phyloP scores from a whole-genome alignment of 2,797 vertebrate species.

The Ficedula albicollis region DNA sequence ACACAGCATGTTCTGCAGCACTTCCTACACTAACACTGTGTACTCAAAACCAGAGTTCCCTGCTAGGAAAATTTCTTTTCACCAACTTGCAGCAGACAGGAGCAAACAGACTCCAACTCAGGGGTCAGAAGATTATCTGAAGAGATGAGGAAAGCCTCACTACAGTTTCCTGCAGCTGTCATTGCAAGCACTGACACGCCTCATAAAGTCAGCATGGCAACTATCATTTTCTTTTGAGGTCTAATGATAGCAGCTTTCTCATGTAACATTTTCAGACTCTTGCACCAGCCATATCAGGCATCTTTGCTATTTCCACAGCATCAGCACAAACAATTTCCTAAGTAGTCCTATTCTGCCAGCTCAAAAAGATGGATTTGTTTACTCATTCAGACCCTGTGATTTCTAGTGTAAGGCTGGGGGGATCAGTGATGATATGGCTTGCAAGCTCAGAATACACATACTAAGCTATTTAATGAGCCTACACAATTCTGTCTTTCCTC shows the following conservation, averaged over 20 bases:
- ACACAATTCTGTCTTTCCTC: neutral
- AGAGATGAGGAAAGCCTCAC: neutral
- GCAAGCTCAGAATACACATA: neutral
- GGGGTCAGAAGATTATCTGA: neutral
- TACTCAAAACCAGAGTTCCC: neutral
- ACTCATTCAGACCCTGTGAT: neutral
- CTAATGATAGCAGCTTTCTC: constrained; percentile 21
- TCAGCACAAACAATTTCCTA: constrained; percentile 18
- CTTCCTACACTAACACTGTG: neutral
- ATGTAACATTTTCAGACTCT: neutral
- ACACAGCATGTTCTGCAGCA: neutral
- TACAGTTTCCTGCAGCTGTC: constrained; percentile 47
- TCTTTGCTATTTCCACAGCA: constrained; percentile 20
- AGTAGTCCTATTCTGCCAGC: neutral
- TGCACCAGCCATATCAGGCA: neutral
- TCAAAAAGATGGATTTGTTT: constrained; percentile 14
- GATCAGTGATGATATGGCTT: neutral
- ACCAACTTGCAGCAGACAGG: neutral
- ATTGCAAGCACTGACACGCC: neutral
- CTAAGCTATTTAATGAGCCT: neutral
- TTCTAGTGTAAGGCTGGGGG: neutral
- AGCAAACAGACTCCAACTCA: neutral
- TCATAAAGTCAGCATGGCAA: neutral
- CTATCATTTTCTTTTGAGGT: constrained; percentile 39
- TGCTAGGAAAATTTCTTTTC: neutral